Conservation (phyloP, 2,888 invertebrate genomes). For the Thecocarcelia acutangulata region DNA sequence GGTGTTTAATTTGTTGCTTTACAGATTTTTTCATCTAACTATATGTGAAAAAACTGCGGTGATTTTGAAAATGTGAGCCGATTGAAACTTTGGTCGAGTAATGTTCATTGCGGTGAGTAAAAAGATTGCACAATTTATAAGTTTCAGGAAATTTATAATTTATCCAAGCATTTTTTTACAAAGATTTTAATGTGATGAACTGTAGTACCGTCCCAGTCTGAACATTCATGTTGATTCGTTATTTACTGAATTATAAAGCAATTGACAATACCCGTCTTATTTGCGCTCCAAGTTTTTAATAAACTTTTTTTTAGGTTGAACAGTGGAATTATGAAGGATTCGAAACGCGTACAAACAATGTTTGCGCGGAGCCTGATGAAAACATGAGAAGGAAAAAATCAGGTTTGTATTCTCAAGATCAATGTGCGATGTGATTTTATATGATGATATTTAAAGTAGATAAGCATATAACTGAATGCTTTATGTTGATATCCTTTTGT, state of each 20-base stretch:
- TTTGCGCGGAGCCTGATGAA: background rate
- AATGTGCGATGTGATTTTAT: background rate
- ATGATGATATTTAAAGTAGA: constrained; percentile 71
- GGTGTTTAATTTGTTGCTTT: background rate
- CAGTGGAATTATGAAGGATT: too few species aligned
- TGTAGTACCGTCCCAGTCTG: constrained; percentile 40
- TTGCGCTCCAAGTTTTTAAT: too few species aligned
- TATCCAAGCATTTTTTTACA: too few species aligned
- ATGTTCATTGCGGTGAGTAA: constrained; percentile 6
- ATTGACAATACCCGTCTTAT: background rate
- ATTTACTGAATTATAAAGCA: background rate
- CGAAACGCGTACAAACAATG: too few species aligned
- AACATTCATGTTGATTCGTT: constrained; percentile 16
- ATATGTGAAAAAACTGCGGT: background rate
- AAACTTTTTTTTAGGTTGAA: too few species aligned
- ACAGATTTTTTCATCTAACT: background rate
- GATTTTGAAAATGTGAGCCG: constrained; percentile 8
- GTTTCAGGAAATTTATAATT: too few species aligned
- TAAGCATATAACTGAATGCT: constrained; percentile 71
- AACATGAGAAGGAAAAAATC: background rate
- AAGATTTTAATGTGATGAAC: constrained; percentile 26
- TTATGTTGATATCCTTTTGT: constrained; percentile 71
- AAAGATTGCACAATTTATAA: too few species aligned
- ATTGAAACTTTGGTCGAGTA: background rate
- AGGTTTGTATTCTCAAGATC: background rate